These are phyloP conservation scores for Belgica antarctica DNA, from an alignment of 2,888 invertebrate species.

Conservation along the genomic window DNA sequence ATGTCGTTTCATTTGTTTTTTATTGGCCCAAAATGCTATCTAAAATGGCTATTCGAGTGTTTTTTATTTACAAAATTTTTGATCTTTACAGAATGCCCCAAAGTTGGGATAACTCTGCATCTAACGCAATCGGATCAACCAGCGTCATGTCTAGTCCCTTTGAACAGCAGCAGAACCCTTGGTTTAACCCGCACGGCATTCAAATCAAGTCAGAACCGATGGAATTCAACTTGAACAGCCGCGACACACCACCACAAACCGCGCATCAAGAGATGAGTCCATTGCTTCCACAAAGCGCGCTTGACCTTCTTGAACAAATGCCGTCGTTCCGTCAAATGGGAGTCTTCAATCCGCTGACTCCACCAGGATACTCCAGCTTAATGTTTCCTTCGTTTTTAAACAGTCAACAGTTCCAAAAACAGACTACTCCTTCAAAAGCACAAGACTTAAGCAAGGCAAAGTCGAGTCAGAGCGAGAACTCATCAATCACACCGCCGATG, in stretches of 20 bases:
- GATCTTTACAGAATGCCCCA: slow-evolving; percentile 16
- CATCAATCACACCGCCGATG: slow-evolving; percentile 52
- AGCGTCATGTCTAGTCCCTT: background rate
- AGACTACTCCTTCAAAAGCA: slow-evolving; percentile 38
- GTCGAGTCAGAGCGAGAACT: slow-evolving; percentile 8
- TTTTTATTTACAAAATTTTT: slow-evolving; percentile 5
- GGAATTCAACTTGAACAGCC: background rate
- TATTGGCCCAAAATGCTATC: background rate
- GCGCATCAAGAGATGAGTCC: slow-evolving; percentile 20
- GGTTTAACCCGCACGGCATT: slow-evolving; percentile 24
- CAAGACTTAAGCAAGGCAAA: slow-evolving; percentile 24
- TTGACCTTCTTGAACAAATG: slow-evolving; percentile 34
- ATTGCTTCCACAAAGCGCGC: background rate
- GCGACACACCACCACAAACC: background rate
- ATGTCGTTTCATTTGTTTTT: slow-evolving; percentile 2
- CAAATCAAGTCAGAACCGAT: slow-evolving; percentile 34
- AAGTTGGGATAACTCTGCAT: slow-evolving; percentile 14
- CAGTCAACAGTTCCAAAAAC: slow-evolving; percentile 48
- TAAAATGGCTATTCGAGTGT: background rate
- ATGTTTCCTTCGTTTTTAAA: slow-evolving; percentile 50
- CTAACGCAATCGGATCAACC: background rate
- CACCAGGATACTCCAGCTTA: slow-evolving; percentile 59
- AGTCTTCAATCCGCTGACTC: slow-evolving; percentile 61
- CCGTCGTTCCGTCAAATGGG: slow-evolving; percentile 30
- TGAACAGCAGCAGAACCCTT: slow-evolving; percentile 29